phyloP scores from a whole-genome alignment of 2,888 invertebrate genomes.

The Drosophila niveifrons region DNA sequence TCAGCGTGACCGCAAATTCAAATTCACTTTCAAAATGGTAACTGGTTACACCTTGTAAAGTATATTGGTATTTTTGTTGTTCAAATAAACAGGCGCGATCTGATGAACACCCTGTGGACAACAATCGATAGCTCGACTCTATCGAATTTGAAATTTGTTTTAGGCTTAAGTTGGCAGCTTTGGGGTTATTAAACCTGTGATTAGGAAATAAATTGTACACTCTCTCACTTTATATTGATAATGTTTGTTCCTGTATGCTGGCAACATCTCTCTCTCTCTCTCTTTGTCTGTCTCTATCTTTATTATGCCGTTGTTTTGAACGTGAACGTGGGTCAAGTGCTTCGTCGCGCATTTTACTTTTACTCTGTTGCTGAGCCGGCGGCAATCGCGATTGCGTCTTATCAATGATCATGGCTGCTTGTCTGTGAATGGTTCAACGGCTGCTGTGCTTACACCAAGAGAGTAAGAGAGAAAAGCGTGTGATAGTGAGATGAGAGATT shows the following conservation, averaged over 20 bases:
- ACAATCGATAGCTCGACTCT: not conserved
- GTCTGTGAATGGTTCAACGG: slow-evolving; percentile 41
- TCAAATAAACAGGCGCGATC: not conserved
- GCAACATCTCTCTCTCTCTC: not conserved
- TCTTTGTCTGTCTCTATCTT: no score
- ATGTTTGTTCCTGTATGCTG: not conserved
- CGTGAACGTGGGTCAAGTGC: slow-evolving; percentile 14
- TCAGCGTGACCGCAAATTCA: not conserved
- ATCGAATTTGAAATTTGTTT: not conserved
- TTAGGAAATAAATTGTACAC: not conserved
- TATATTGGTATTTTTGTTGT: not conserved
- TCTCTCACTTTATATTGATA: not conserved
- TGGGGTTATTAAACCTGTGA: not conserved
- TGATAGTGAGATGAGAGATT: slow-evolving; percentile 5
- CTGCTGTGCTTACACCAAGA: not conserved
- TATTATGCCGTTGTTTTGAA: no score
- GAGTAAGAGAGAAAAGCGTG: not conserved
- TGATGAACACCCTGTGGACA: not conserved
- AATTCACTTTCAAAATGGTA: not conserved
- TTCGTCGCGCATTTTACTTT: slow-evolving; percentile 1
- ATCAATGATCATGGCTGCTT: slow-evolving; percentile 30
- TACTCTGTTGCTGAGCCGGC: slow-evolving; percentile 25
- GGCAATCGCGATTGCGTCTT: slow-evolving; percentile 23
- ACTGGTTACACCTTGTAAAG: not conserved
- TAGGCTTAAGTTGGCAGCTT: not conserved